Percentiles rank a stretch among this genome's conserved stretches.
Conservation (phyloP, 2,797 vertebrate species). For the Picus viridis region DNA sequence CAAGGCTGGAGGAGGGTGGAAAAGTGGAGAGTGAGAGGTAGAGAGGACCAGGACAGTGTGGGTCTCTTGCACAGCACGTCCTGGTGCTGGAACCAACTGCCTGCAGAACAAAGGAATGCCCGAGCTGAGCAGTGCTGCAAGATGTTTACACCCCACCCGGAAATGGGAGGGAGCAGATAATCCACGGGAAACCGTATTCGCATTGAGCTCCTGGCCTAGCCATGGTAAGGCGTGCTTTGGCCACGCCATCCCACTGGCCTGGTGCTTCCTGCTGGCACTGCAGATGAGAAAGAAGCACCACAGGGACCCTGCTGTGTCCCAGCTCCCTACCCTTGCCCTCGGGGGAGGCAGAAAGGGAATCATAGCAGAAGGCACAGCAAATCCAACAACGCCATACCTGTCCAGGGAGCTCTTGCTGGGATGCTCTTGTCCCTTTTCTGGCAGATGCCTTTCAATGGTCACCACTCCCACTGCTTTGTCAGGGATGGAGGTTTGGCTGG, state of each 20-base stretch:
- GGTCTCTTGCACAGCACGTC: background rate
- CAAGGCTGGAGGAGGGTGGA: background rate
- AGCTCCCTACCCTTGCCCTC: background rate
- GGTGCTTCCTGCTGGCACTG: conserved; percentile 31
- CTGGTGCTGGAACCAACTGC: background rate
- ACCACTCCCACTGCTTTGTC: rapidly evolving
- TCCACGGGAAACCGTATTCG: conserved; percentile 54
- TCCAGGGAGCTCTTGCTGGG: background rate
- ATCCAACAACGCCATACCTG: background rate
- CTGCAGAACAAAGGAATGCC: background rate
- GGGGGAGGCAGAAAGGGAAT: background rate
- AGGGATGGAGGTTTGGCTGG: background rate
- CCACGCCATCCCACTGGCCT: background rate
- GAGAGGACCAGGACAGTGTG: background rate
- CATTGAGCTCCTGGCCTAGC: background rate
- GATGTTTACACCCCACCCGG: conserved; percentile 36
- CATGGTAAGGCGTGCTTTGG: rapidly evolving
- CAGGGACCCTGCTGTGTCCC: background rate
- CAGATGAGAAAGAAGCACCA: rapidly evolving
- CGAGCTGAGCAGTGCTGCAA: background rate
- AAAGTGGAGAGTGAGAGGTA: background rate
- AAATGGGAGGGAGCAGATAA: conserved; percentile 47
- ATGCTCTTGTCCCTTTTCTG: background rate
- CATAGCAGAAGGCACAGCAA: background rate
- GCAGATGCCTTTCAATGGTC: rapidly evolving